Base-by-base conservation (phyloP, 92 coral and sea anemone genomes). In the Bergia puertoricense region DNA sequence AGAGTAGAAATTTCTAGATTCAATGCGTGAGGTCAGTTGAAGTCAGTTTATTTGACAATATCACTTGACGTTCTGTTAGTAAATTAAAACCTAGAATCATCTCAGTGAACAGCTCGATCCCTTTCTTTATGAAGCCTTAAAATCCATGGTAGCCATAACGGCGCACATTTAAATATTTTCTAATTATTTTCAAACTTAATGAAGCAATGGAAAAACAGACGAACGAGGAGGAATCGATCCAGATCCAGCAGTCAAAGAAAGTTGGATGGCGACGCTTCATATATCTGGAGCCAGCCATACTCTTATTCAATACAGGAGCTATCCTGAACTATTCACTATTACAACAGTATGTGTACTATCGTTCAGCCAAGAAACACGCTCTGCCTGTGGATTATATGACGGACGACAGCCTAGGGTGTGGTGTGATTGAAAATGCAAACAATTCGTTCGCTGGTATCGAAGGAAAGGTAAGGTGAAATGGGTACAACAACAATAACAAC, bases 321-420 rank as follows among this genome's bases (percentile, higher is more conserved):
- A 81, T 94, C 86, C 90, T 92, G 93, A 90, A 57, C 74, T 23
- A 81, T 6, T 92, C 96, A 4, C 38, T 94, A 8, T 79, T 81
- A 16, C 91, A 80, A 41, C 96, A 94, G 89, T 90, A 88, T 69
- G 78, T 92, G 22, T 92, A 94, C 82, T 74, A 79, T 10, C 76
- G 94, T 4, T 82, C 77, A 37, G 92, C 94, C 69, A 86, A 90
- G 39, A 89, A 85, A 20, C 82, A 80, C 45, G 91, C 91, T 66
- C 88, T 88, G 59, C 96, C 96, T 22, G 89, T 88, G 80, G 67
- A 71, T 7, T 85, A 90, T n/a, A 81, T 86, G 65, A 42, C 79
- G 50, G 74, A 81, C 69, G 79, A 82, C 0, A 84, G 82, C 22
- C 65, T 38, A 23, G 81, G 81, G 0, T 78, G 81, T 78, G 81